A percentile compares a stretch with the other conserved stretches of the same genome.
Conservation (phyloP, 2,797 vertebrate species). For the Sebastolobus altivelis region DNA sequence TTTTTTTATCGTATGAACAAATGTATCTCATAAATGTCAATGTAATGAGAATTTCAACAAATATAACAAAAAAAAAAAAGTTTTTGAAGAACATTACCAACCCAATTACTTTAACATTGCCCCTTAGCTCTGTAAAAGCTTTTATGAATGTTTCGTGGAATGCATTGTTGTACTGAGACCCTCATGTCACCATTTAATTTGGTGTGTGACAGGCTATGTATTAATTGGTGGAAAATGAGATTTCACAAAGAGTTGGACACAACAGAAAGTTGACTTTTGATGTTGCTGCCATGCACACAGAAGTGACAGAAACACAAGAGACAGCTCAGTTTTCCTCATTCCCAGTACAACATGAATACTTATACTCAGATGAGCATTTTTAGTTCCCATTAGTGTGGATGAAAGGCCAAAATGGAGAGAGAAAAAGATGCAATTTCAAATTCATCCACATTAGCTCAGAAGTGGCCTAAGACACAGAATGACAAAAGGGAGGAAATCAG, state of each 20-base stretch:
- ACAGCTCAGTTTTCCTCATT: not conserved
- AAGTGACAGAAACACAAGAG: not conserved
- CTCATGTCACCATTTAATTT: not conserved
- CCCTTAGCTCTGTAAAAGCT: not conserved
- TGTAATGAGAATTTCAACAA: not conserved
- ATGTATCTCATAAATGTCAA: too few species aligned
- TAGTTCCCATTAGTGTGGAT: constrained; percentile 14
- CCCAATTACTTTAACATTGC: not conserved
- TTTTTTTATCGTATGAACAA: too few species aligned
- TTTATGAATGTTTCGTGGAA: not conserved
- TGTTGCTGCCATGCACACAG: not conserved
- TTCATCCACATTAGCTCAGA: constrained; percentile 29
- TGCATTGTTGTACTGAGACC: not conserved
- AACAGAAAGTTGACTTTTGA: not conserved
- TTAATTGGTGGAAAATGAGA: not conserved
- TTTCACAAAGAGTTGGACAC: not conserved
- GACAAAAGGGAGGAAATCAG: constrained; percentile 47
- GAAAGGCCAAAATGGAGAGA: constrained; percentile 14
- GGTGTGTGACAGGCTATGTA: not conserved
- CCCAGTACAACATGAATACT: not conserved
- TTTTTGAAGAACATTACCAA: not conserved
- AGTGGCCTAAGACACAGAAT: constrained; percentile 22
- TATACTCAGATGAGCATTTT: constrained; percentile 12
- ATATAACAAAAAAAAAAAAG: not conserved
- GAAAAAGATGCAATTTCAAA: constrained; percentile 23